Percentiles rank a stretch among this genome's conserved stretches.
phyloP scores from a whole-genome alignment of 2,113 vertebrate genomes.

The Ivindomyrus marchei region DNA sequence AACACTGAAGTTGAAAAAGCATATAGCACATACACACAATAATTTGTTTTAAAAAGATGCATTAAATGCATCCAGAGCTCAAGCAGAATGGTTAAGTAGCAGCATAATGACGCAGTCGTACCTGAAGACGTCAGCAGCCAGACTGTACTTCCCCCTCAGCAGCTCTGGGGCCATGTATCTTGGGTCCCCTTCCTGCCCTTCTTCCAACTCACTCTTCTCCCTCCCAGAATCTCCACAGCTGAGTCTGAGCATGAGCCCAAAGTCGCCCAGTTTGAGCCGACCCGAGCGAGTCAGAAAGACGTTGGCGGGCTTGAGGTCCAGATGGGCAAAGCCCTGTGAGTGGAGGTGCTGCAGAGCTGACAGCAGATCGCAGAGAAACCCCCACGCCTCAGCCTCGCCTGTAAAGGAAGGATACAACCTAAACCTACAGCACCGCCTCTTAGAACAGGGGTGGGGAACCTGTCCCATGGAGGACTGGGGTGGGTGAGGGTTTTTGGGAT shows the following conservation, averaged over 20 bases:
- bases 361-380: constrained; percentile 73
- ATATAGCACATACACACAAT: neutral
- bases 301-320: constrained; percentile 84
- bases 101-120: constrained; percentile 29
- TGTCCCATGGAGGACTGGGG: too few species aligned
- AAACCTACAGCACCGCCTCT: neutral
- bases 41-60: neutral
- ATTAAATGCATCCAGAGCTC: neutral
- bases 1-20: neutral
- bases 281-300: constrained; percentile 72
- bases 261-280: constrained; percentile 80
- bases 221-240: constrained; percentile 8
- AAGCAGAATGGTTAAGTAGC: neutral
- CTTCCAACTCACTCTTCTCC: constrained; percentile 48
- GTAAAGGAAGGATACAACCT: neutral
- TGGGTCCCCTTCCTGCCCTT: constrained; percentile 80
- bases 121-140: constrained; percentile 83
- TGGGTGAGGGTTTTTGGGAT: too few species aligned
- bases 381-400: constrained; percentile 69
- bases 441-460: too few species aligned
- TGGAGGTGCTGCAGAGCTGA: constrained; percentile 75
- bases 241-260: constrained; percentile 73
- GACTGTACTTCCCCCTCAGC: constrained; percentile 67
- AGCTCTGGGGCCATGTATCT: constrained; percentile 86
- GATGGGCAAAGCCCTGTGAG: constrained; percentile 65